These are phyloP conservation scores for Austrolebias charrua DNA, from an alignment of 2,797 vertebrate species.

Conservation along the genomic window DNA sequence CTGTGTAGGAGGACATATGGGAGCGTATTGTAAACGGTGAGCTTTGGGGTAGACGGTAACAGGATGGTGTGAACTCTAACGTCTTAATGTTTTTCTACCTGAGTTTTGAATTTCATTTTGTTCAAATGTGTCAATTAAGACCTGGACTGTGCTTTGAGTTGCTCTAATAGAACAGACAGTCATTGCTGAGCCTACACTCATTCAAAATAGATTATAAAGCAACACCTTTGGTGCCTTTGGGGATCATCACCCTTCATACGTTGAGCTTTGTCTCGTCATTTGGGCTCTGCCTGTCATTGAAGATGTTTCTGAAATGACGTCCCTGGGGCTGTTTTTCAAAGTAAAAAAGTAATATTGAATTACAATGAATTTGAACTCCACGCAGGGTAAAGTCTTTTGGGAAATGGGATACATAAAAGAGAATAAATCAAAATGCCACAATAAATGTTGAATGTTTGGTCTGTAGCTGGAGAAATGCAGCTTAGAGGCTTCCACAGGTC, in stretches of 20 bases:
- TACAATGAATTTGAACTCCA: constrained; percentile 50
- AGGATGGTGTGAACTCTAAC: constrained; percentile 11
- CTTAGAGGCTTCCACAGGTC: constrained; percentile 45
- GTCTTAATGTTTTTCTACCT: background rate
- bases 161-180: constrained; percentile 18
- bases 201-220: constrained; percentile 31
- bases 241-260: constrained; percentile 22
- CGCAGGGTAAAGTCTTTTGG: constrained; percentile 31
- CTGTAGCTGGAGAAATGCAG: constrained; percentile 33
- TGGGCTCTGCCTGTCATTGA: constrained; percentile 27
- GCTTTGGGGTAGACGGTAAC: constrained; percentile 25
- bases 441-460: constrained; percentile 64
- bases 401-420: constrained; percentile 31
- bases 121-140: constrained; percentile 37
- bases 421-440: constrained; percentile 61
- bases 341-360: constrained; percentile 44
- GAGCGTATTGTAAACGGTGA: constrained; percentile 31
- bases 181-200: constrained; percentile 17
- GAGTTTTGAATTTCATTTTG: constrained; percentile 28
- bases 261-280: constrained; percentile 36
- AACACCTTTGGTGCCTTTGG: constrained; percentile 27
- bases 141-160: constrained; percentile 1
- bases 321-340: constrained; percentile 35
- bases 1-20: constrained; percentile 55
- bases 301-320: constrained; percentile 30